phyloP scores from a whole-genome alignment of 2,888 invertebrate genomes.

The Tachystola acroxantha region DNA sequence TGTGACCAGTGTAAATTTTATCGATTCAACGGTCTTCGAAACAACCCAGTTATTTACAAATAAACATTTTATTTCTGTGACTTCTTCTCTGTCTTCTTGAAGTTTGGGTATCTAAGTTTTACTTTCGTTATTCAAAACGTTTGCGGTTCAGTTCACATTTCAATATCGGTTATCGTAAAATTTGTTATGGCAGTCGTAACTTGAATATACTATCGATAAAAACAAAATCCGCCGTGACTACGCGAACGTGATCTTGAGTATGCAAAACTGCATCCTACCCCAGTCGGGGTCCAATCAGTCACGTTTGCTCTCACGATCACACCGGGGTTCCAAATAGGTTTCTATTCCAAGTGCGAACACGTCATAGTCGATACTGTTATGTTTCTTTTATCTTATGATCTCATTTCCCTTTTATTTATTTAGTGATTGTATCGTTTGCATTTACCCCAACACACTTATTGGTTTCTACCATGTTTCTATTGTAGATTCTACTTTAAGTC shows the following conservation, averaged over 20 bases:
- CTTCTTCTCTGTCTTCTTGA: too few relatives aligned
- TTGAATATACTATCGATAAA: slow-evolving; percentile 22
- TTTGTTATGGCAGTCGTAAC: neutral
- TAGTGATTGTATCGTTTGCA: neutral
- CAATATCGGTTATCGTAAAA: too few relatives aligned
- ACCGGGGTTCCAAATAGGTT: slow-evolving; percentile 11
- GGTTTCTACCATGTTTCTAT: too few relatives aligned
- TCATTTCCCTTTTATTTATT: neutral
- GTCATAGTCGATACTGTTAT: neutral
- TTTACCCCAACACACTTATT: too few relatives aligned
- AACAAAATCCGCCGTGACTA: slow-evolving; percentile 27
- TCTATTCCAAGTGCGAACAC: slow-evolving; percentile 5
- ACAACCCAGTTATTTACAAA: too few relatives aligned
- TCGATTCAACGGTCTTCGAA: too few relatives aligned
- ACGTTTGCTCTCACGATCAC: slow-evolving; percentile 27
- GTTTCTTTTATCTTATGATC: neutral
- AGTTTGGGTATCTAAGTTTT: too few relatives aligned
- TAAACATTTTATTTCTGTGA: too few relatives aligned
- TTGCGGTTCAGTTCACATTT: too few relatives aligned
- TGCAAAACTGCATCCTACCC: slow-evolving; percentile 52
- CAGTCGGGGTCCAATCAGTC: slow-evolving; percentile 45
- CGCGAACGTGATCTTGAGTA: slow-evolving; percentile 46
- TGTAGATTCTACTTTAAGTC: too few relatives aligned
- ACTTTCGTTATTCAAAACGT: too few relatives aligned
- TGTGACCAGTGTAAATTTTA: too few relatives aligned